Conservation (phyloP, 2,888 invertebrate species). For the Caenorhabditis japonica region DNA sequence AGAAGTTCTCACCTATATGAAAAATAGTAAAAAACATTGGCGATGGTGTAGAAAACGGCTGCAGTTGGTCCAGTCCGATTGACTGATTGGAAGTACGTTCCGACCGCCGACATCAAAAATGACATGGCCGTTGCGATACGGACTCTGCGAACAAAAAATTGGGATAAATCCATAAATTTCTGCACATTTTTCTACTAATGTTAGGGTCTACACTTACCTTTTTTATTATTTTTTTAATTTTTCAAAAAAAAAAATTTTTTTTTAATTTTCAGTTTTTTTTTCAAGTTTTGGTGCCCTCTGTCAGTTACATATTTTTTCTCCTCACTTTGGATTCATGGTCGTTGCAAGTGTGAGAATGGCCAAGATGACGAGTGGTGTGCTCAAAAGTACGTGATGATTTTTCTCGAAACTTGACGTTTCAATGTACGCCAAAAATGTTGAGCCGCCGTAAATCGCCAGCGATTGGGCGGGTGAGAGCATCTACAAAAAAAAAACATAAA, state of each 20-base stretch:
- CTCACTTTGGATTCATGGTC: conserved; percentile 52
- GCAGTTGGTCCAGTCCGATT: conserved; percentile 32
- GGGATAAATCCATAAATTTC: neutral
- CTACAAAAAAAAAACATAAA: no score
- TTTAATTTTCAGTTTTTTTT: no score
- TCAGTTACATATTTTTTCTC: no score
- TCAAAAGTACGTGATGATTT: conserved; percentile 39
- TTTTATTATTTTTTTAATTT: no score
- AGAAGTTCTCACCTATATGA: conserved; percentile 43
- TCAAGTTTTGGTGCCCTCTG: no score
- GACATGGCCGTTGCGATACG: conserved; percentile 43
- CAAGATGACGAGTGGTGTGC: conserved; percentile 51
- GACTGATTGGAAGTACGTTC: conserved; percentile 40
- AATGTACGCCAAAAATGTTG: conserved; percentile 40
- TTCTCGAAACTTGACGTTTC: conserved; percentile 48
- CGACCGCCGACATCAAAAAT: conserved; percentile 41
- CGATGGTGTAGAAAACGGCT: conserved; percentile 27
- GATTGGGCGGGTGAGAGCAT: conserved; percentile 49
- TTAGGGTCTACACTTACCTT: no score
- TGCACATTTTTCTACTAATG: neutral
- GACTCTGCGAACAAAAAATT: conserved; percentile 4
- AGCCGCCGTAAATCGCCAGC: conserved; percentile 51
- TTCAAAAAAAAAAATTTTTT: no score
- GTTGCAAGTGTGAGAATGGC: conserved; percentile 48
- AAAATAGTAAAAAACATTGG: conserved; percentile 41